These are phyloP conservation scores for Hylaeus volcanicus DNA, from an alignment of 1,140 invertebrate genomes.

Conservation along the genomic window DNA sequence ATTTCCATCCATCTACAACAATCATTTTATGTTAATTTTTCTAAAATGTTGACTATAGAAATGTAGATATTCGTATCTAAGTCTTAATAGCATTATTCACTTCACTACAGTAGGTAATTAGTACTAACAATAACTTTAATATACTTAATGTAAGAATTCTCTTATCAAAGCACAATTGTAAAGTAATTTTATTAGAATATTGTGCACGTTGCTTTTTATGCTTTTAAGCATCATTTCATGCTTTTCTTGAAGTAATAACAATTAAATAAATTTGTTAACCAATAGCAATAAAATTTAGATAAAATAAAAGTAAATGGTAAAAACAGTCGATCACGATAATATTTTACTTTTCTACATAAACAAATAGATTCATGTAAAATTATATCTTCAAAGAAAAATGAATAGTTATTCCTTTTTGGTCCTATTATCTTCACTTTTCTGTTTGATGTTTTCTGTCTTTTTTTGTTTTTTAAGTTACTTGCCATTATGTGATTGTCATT, in stretches of 20 bases:
- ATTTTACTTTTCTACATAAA: slow-evolving; percentile 2
- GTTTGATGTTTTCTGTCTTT: background rate
- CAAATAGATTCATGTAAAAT: background rate
- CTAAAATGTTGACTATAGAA: slow-evolving; percentile 14
- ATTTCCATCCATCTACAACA: slow-evolving; percentile 79
- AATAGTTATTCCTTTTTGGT: slow-evolving; percentile 1
- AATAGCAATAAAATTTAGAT: background rate
- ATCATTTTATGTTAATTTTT: slow-evolving; percentile 54
- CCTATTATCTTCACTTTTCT: background rate
- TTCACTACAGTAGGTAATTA: background rate
- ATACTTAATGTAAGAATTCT: slow-evolving; percentile 29
- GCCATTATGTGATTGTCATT: slow-evolving; percentile 35
- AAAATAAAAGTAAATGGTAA: background rate
- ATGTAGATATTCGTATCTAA: background rate
- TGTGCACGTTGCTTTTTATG: slow-evolving; percentile 6
- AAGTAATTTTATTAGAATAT: slow-evolving; percentile 20
- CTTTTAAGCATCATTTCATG: slow-evolving; percentile 28
- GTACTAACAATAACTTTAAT: slow-evolving; percentile 7
- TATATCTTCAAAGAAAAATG: background rate
- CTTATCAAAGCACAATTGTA: slow-evolving; percentile 13
- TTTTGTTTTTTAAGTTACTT: background rate
- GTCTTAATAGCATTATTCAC: slow-evolving; percentile 7
- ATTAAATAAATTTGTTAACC: background rate
- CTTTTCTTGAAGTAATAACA: slow-evolving; percentile 5
- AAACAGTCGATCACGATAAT: slow-evolving; percentile 22